Percentiles rank a stretch among this genome's conserved stretches.
Conservation (phyloP, 2,797 vertebrate species). For the Ciconia nigra region DNA sequence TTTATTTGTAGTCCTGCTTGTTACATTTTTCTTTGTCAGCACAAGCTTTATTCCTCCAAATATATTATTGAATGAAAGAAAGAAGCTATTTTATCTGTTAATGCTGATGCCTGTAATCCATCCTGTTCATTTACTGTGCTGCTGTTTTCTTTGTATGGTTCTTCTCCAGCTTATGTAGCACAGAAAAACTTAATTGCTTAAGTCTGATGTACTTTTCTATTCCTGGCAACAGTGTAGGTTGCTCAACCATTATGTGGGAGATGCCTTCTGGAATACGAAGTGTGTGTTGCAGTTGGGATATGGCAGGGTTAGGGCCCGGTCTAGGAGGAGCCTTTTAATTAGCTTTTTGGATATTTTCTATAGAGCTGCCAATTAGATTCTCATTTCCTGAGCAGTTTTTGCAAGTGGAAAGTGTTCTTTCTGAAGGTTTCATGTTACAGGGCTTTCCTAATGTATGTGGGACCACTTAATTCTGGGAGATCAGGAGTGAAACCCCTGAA, state of each 20-base stretch:
- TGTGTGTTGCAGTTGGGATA: constrained; percentile 18
- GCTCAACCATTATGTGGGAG: constrained; percentile 43
- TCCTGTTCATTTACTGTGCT: constrained; percentile 38
- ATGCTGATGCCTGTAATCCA: constrained; percentile 48
- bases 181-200: constrained; percentile 36
- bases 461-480: not conserved
- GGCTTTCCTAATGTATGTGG: not conserved
- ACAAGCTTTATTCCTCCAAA: constrained; percentile 39
- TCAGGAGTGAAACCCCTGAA: not conserved
- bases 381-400: not conserved
- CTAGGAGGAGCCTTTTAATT: constrained; percentile 15
- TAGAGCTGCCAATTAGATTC: not conserved
- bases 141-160: constrained; percentile 1
- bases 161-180: constrained; percentile 1
- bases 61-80: constrained; percentile 49
- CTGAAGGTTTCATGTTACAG: not conserved
- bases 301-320: constrained; percentile 7
- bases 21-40: constrained; percentile 68
- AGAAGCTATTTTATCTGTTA: constrained; percentile 37
- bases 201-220: constrained; percentile 53
- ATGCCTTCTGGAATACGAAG: constrained; percentile 47
- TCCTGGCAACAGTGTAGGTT: constrained; percentile 42
- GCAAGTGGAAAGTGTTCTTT: not conserved
- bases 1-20: constrained; percentile 41
- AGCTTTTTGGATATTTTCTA: not conserved